phyloP scores from a whole-genome alignment of 2,113 vertebrate genomes.

The Oryzias celebensis region DNA sequence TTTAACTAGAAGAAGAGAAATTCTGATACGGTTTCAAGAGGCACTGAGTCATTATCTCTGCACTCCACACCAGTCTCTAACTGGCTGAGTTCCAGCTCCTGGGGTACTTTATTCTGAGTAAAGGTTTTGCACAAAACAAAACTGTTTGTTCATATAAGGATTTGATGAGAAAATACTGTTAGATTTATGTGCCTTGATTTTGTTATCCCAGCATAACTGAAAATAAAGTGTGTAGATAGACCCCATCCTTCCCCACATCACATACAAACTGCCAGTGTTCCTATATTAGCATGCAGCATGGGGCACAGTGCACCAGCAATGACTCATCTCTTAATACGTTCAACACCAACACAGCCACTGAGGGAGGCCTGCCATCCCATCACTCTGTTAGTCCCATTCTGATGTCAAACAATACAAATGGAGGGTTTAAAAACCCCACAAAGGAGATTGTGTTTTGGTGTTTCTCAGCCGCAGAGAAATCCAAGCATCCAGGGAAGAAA shows the following conservation, averaged over 20 bases:
- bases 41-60: conserved; percentile 1
- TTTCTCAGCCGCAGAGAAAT: not conserved
- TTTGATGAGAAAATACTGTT: not conserved
- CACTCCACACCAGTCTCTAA: not conserved
- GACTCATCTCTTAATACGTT: conserved; percentile 63
- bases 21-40: not conserved
- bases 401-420: conserved; percentile 21
- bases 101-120: not conserved
- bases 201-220: not conserved
- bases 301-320: conserved; percentile 36
- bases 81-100: not conserved
- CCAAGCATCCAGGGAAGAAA: not conserved
- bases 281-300: conserved; percentile 36
- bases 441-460: conserved; percentile 8
- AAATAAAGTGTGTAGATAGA: not conserved
- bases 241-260: conserved; percentile 17
- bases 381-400: conserved; percentile 7
- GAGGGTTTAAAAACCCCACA: conserved; percentile 16
- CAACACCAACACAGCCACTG: conserved; percentile 53
- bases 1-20: conserved; percentile 4
- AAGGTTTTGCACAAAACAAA: conserved; percentile 6
- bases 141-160: not conserved
- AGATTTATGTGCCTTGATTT: not conserved
- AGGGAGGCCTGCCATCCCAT: conserved; percentile 20
- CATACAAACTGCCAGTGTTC: conserved; percentile 48